A percentile compares a stretch with the other conserved stretches of the same genome.
Conservation (phyloP, 2,888 invertebrate species). For the Laspeyria flexula region DNA sequence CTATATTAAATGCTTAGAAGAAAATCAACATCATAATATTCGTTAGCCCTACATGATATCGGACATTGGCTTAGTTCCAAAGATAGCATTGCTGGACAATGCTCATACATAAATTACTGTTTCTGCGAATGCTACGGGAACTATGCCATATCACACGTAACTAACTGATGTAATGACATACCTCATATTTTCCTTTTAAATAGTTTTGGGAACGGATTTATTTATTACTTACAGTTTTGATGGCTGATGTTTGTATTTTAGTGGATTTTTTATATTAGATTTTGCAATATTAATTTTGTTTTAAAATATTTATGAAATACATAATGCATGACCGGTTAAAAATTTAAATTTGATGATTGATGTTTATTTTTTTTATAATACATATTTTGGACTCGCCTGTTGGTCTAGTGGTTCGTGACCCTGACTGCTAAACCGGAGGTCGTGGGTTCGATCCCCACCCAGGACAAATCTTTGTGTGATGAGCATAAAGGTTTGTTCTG, state of each 20-base stretch:
- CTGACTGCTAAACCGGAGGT: no score
- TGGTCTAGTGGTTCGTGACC: no score
- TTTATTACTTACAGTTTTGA: background rate
- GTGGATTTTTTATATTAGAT: background rate
- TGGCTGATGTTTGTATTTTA: background rate
- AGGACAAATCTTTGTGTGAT: no score
- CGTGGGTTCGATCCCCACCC: no score
- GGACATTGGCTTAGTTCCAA: slow-evolving; percentile 56
- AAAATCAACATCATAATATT: background rate
- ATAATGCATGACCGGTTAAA: no score
- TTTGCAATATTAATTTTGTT: no score
- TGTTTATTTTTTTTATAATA: no score
- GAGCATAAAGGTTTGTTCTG: no score
- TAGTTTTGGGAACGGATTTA: background rate
- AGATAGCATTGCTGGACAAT: slow-evolving; percentile 51
- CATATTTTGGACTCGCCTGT: no score
- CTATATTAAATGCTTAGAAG: background rate
- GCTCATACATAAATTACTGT: slow-evolving; percentile 66
- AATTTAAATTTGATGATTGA: no score
- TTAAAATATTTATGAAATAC: no score
- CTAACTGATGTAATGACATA: background rate
- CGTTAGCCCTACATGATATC: slow-evolving; percentile 1
- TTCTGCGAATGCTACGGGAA: slow-evolving; percentile 56
- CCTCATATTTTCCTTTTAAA: background rate
- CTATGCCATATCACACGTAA: slow-evolving; percentile 46